These are phyloP conservation scores for Carduelis carduelis DNA, from an alignment of 2,797 vertebrate genomes.

Conservation along the genomic window DNA sequence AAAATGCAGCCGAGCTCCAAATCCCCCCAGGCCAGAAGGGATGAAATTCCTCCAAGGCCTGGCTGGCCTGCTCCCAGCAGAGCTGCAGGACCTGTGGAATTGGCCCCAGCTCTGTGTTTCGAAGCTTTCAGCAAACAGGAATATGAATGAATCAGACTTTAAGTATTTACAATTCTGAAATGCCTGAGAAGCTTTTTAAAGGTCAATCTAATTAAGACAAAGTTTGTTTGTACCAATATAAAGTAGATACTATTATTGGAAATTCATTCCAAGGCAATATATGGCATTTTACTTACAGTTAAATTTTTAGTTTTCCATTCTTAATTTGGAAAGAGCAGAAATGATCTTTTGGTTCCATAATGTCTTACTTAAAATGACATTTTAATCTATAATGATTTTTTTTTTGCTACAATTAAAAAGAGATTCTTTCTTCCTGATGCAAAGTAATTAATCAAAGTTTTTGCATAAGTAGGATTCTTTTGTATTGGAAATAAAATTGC, in stretches of 20 bases:
- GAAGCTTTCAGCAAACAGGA: constrained; percentile 25
- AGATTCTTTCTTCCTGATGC: constrained; percentile 15
- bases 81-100: not conserved
- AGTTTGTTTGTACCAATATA: constrained; percentile 68
- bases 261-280: constrained; percentile 43
- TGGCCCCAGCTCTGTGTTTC: not conserved
- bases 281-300: constrained; percentile 70
- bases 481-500: constrained; percentile 12
- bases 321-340: constrained; percentile 69
- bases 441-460: constrained; percentile 54
- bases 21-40: not conserved
- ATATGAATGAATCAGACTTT: constrained; percentile 7
- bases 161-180: constrained; percentile 63
- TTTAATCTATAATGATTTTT: constrained; percentile 70
- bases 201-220: constrained; percentile 76
- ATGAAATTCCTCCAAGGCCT: not conserved
- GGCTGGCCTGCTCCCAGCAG: not conserved
- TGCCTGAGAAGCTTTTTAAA: constrained; percentile 73
- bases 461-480: not conserved
- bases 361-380: constrained; percentile 68
- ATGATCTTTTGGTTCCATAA: constrained; percentile 55
- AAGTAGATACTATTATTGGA: constrained; percentile 74
- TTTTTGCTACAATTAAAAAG: constrained; percentile 53
- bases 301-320: constrained; percentile 53
- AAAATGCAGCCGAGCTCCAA: not conserved